Percentiles rank a stretch among this genome's conserved stretches.
These are phyloP conservation scores for Ormyrus labotus DNA, from an alignment of 2,888 invertebrate species.

Conservation along the genomic window DNA sequence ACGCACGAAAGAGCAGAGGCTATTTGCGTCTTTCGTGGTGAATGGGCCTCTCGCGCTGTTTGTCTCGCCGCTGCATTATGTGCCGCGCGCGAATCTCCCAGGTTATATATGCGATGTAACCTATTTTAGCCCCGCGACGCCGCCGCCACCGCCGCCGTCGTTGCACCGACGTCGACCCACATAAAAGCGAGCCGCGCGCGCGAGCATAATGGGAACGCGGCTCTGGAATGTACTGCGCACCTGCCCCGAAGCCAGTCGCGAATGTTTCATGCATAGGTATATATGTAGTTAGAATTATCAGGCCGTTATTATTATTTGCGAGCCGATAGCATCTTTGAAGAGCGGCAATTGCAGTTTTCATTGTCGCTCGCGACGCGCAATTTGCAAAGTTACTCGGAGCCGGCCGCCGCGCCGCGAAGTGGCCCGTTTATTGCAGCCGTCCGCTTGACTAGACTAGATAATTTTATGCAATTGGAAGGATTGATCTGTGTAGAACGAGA, in stretches of 20 bases:
- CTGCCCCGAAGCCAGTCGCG: neutral
- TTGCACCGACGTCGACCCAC: constrained; percentile 40
- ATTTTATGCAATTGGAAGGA: too few species aligned
- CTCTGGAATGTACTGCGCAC: neutral
- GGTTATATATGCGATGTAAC: constrained; percentile 39
- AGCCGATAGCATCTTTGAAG: constrained; percentile 3
- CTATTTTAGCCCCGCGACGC: constrained; percentile 49
- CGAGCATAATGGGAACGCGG: constrained; percentile 37
- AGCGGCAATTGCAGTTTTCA: neutral
- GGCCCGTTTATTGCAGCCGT: too few species aligned
- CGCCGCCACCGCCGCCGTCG: neutral
- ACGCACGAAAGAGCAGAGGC: neutral
- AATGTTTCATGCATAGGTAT: too few species aligned
- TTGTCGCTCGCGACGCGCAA: neutral
- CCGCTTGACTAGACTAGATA: too few species aligned
- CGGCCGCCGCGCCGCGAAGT: too few species aligned
- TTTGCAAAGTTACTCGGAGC: too few species aligned
- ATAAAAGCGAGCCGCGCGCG: constrained; percentile 27
- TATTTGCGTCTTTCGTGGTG: constrained; percentile 38
- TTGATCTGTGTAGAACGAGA: too few species aligned
- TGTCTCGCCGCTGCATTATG: constrained; percentile 47
- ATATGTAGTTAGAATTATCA: neutral
- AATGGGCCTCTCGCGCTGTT: constrained; percentile 43
- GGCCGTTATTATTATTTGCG: neutral
- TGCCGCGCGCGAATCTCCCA: constrained; percentile 6